Percentiles rank a stretch among this genome's conserved stretches.
Conservation (phyloP, 2,888 invertebrate species). For the Acrobasis repandana region DNA sequence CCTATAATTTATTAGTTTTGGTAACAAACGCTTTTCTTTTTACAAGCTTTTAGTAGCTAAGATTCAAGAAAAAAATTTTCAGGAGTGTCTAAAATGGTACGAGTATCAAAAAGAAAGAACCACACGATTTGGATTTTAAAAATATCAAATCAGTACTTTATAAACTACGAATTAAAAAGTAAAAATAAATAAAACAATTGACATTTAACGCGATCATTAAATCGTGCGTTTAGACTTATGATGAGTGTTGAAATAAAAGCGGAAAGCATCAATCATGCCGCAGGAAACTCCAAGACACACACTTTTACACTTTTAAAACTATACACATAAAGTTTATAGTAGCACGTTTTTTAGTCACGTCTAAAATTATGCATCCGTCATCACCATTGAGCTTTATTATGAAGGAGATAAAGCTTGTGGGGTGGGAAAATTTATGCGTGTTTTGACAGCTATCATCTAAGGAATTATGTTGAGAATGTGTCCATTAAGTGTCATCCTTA, state of each 20-base stretch:
- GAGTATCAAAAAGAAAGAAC: too few relatives aligned
- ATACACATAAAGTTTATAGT: neutral
- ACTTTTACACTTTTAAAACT: neutral
- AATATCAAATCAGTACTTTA: neutral
- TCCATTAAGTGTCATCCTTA: slow-evolving; percentile 75
- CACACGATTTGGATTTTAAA: too few relatives aligned
- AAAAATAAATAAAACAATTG: slow-evolving; percentile 21
- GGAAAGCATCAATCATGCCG: slow-evolving; percentile 73
- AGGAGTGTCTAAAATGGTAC: too few relatives aligned
- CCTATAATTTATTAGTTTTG: too few relatives aligned
- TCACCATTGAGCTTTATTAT: neutral
- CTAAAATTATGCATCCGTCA: neutral
- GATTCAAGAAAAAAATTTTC: too few relatives aligned
- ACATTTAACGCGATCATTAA: slow-evolving; percentile 27
- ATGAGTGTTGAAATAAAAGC: slow-evolving; percentile 58
- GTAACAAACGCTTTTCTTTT: too few relatives aligned
- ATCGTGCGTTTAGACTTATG: slow-evolving; percentile 31
- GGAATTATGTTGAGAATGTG: slow-evolving; percentile 63
- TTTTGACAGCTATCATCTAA: slow-evolving; percentile 22
- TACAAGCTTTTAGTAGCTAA: too few relatives aligned
- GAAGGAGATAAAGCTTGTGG: neutral
- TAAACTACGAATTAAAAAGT: neutral
- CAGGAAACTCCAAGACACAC: slow-evolving; percentile 46
- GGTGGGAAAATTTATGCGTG: neutral
- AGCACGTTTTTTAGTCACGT: neutral